These are phyloP conservation scores for Numenius phaeopus DNA, from an alignment of 2,797 vertebrate genomes.

Conservation along the genomic window DNA sequence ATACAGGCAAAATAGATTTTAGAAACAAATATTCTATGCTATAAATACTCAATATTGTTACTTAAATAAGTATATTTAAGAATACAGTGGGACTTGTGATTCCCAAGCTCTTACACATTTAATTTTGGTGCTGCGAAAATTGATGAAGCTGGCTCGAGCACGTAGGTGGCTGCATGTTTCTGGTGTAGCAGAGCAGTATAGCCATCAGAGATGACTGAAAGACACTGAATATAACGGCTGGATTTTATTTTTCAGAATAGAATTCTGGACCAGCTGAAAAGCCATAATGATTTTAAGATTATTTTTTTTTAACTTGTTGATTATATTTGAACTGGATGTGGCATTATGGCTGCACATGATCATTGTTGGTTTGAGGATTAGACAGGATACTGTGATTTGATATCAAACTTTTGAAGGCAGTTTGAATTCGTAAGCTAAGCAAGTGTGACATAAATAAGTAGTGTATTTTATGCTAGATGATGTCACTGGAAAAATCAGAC, in stretches of 20 bases:
- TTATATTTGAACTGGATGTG: neutral
- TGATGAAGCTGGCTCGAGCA: neutral
- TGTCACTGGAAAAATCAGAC: neutral
- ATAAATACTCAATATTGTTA: neutral
- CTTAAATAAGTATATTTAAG: neutral
- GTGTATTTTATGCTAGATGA: neutral
- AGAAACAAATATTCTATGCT: neutral
- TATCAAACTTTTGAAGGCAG: neutral
- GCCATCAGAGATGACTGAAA: neutral
- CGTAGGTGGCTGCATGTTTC: neutral
- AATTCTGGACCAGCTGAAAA: neutral
- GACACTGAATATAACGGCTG: neutral
- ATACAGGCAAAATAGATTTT: neutral
- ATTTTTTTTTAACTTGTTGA: neutral
- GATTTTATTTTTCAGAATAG: neutral
- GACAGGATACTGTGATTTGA: neutral
- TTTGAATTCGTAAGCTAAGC: neutral
- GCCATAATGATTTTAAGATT: neutral
- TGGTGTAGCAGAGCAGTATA: neutral
- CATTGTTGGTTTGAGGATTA: neutral
- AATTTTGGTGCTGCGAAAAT: neutral
- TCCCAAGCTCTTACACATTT: neutral
- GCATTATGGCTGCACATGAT: neutral
- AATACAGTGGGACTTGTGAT: neutral
- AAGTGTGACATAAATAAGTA: neutral